Base-by-base conservation (phyloP, 2,888 invertebrate genomes). In the Xestia ashworthii region DNA sequence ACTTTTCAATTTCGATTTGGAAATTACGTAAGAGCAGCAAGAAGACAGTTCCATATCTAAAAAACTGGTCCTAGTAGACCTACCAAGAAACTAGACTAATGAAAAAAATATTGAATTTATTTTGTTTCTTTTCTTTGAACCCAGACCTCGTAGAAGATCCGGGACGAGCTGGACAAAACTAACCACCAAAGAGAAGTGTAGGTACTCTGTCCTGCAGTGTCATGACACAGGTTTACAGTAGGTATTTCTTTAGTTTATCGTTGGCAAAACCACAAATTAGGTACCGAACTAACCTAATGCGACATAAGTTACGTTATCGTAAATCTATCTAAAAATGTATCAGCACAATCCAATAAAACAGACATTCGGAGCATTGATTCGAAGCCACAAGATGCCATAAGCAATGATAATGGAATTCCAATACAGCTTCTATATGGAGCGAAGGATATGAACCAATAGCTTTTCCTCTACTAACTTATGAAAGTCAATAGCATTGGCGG, bases 401-500 rank as follows among this genome's bases (percentile, higher is more conserved):
- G 19, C 48, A 72, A 80, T 46, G 4, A 65, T 78, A 78, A 81
- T 74, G 62, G 50, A 74, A 78, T 80, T 80, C 67, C 82, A 58
- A 25, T 58, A 53, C n/a, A 62, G 60, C 74, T 55, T 32, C 11
- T 32, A 55, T 55, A 70, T 55, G 66, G 38, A 65, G 53, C 64
- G 44, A 46, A 71, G 66, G 66, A 50, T 58, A 41, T 64, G n/a
- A 16, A 38, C 55, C 55, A 22, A 76, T 76, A 32, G 62, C 50
- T 74, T 84, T 50, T 74, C 58, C 64, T 64, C 62, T 16, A 44
- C 25, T 44, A 50, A 55, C 72, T 73, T 71, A 73, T 78, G 77
- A 76, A 83, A 83, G 82, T 84, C 81, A 84, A 82, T 84, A 8
- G 66, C 41, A 83, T 48, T 41, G 75, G 5, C 4, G 53, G 65